Percentiles rank a stretch among this genome's conserved stretches.
Evolutionary conservation across 2,888 invertebrate species (phyloP).

Genomic region (Caenorhabditis afra): DNA sequence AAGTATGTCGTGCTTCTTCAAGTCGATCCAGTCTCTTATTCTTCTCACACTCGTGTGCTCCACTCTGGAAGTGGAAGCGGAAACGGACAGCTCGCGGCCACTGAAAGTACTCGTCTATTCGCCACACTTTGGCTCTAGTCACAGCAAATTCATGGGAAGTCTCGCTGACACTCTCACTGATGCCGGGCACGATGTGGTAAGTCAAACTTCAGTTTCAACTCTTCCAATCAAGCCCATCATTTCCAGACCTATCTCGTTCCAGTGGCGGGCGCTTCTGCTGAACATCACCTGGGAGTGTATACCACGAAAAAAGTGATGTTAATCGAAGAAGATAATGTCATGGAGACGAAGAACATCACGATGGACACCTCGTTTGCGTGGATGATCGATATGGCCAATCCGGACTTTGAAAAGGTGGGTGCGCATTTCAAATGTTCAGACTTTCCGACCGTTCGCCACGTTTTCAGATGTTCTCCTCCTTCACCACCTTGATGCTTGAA

Average conservation of each 20-base stretch:
- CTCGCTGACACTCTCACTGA: conserved; percentile 56
- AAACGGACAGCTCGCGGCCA: too few species aligned
- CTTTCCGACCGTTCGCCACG: too few species aligned
- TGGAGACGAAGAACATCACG: conserved; percentile 21
- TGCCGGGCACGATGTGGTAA: conserved; percentile 61
- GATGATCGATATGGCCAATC: too few species aligned
- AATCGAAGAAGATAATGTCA: conserved; percentile 30
- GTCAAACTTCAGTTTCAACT: not conserved
- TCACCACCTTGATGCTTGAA: not conserved
- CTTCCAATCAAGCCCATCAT: not conserved
- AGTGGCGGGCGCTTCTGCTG: conserved; percentile 14
- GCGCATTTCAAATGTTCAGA: too few species aligned
- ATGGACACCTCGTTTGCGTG: too few species aligned
- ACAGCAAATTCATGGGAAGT: conserved; percentile 62
- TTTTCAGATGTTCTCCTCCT: conserved; percentile 7
- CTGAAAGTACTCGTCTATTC: conserved; percentile 58
- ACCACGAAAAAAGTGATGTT: conserved; percentile 24
- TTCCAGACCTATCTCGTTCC: conserved; percentile 46
- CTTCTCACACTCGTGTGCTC: too few species aligned
- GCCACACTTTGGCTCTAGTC: conserved; percentile 55
- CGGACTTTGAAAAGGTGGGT: too few species aligned
- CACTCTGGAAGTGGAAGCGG: too few species aligned
- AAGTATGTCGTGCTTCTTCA: too few species aligned
- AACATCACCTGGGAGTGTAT: conserved; percentile 23
- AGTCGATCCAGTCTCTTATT: too few species aligned